These are phyloP conservation scores for Cydia amplana DNA, from an alignment of 1,140 invertebrate genomes.

Conservation along the genomic window DNA sequence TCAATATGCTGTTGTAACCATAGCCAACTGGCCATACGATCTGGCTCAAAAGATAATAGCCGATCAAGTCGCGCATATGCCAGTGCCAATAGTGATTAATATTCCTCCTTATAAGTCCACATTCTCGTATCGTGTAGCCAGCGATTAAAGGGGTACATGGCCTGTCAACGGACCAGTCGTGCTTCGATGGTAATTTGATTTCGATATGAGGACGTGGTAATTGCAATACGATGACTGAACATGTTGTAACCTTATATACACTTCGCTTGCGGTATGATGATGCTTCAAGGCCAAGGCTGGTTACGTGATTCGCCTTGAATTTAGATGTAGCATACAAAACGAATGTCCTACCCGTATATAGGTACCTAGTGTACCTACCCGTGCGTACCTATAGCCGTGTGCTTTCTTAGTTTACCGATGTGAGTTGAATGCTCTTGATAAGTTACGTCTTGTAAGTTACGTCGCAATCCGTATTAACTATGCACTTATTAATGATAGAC, in stretches of 20 bases:
- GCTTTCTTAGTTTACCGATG: not conserved
- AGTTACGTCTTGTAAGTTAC: too few relatives aligned
- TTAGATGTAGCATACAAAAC: not conserved
- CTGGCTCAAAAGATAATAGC: conserved; percentile 3
- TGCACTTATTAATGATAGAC: too few relatives aligned
- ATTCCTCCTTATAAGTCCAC: not conserved
- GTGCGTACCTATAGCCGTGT: too few relatives aligned
- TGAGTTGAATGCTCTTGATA: not conserved
- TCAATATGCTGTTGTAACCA: conserved; percentile 26
- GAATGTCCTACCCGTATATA: conserved; percentile 17
- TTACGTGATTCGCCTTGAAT: conserved; percentile 6
- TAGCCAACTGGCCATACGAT: conserved; percentile 25
- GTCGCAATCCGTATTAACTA: too few relatives aligned
- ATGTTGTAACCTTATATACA: conserved; percentile 41
- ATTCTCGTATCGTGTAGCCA: not conserved
- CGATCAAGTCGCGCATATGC: conserved; percentile 13
- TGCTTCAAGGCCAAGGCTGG: conserved; percentile 43
- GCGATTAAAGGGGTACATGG: not conserved
- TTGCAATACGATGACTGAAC: conserved; percentile 38
- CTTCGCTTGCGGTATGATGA: conserved; percentile 38
- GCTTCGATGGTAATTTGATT: conserved; percentile 4
- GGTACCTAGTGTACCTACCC: too few relatives aligned
- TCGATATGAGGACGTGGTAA: conserved; percentile 21
- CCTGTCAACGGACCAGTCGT: conserved; percentile 17
- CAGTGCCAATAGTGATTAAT: conserved; percentile 6